Conservation (phyloP, 2,113 vertebrate genomes). For the Muntiacus muntjak region DNA sequence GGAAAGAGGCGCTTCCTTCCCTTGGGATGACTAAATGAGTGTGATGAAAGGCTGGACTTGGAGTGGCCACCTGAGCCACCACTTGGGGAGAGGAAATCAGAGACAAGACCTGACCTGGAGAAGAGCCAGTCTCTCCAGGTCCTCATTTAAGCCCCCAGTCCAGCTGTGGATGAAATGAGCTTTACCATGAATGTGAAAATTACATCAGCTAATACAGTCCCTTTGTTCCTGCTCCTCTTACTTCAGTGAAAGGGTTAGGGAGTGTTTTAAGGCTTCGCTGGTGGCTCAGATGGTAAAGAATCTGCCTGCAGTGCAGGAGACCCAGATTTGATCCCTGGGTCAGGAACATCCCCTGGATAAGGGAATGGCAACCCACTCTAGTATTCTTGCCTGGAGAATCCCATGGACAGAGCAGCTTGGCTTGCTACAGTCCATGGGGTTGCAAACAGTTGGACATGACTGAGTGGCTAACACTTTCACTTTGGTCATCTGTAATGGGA, state of each 20-base stretch:
- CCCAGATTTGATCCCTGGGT: neutral
- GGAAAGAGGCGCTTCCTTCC: neutral
- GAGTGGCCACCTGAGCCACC: neutral
- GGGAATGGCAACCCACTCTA: neutral
- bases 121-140: neutral
- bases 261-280: neutral
- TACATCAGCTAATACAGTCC: neutral
- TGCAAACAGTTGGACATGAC: neutral
- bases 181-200: neutral
- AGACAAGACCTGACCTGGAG: neutral
- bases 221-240: fast-evolving
- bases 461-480: neutral
- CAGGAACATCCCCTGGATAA: neutral
- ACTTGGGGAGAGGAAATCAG: neutral
- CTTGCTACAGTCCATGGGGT: neutral
- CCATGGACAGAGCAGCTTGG: neutral
- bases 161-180: neutral
- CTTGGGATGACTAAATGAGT: neutral
- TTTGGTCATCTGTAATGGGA: neutral
- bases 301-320: neutral
- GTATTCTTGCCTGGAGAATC: neutral
- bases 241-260: neutral
- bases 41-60: neutral
- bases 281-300: neutral
- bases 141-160: neutral